These are phyloP conservation scores for Pammene fasciana DNA, from an alignment of 2,888 invertebrate genomes.

Conservation along the genomic window DNA sequence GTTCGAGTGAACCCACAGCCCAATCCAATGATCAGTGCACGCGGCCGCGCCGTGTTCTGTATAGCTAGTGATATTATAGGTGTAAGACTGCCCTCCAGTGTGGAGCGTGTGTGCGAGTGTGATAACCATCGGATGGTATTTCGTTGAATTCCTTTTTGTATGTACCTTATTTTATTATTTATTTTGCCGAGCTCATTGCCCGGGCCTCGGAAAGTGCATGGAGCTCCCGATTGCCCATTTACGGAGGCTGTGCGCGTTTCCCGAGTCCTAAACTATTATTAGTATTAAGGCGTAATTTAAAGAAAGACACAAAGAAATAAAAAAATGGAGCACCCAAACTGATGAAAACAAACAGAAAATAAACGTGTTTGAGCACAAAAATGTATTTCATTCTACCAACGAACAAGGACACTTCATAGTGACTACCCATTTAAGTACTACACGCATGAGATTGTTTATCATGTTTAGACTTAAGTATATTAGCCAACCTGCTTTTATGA, in stretches of 20 bases:
- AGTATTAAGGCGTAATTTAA: constrained; percentile 81
- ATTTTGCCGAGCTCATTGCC: constrained; percentile 82
- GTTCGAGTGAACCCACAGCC: constrained; percentile 75
- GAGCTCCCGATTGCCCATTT: constrained; percentile 79
- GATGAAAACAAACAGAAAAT: constrained; percentile 76
- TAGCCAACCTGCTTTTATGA: too few relatives aligned
- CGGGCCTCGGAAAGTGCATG: constrained; percentile 69
- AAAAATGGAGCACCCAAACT: constrained; percentile 83
- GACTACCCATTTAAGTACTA: too few relatives aligned
- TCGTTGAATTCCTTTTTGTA: constrained; percentile 72
- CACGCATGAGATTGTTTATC: too few relatives aligned
- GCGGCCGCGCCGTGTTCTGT: constrained; percentile 75
- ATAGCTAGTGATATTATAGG: constrained; percentile 82
- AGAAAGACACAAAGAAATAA: constrained; percentile 69
- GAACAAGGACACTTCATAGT: too few relatives aligned
- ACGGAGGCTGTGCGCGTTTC: constrained; percentile 69
- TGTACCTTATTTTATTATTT: constrained; percentile 80
- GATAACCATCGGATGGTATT: constrained; percentile 78
- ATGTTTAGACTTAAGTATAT: too few relatives aligned
- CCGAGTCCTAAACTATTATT: constrained; percentile 74
- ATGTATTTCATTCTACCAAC: constrained; percentile 60
- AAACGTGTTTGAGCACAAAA: constrained; percentile 77
- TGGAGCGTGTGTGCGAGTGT: constrained; percentile 73
- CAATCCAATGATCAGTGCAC: constrained; percentile 71
- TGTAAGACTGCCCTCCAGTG: constrained; percentile 76